Evolutionary conservation across 2,888 invertebrate species (phyloP).

Genomic region (Drosophila rellima): DNA sequence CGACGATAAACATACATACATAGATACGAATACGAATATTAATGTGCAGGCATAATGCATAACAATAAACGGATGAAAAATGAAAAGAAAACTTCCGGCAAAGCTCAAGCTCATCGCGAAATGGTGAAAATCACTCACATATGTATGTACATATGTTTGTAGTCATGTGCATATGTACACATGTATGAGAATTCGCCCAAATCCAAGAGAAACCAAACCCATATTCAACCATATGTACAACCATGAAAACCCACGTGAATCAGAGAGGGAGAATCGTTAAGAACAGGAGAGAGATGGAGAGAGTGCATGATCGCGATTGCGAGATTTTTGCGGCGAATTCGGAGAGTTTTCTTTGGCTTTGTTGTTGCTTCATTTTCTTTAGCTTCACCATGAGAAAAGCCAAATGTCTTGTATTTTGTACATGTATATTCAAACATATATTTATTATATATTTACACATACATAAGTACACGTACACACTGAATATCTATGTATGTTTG

Average conservation of each 20-base stretch:
- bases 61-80: slow-evolving; percentile 65
- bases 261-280: slow-evolving; percentile 65
- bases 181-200: slow-evolving; percentile 7
- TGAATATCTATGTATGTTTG: slow-evolving; percentile 12
- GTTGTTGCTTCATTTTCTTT: slow-evolving; percentile 63
- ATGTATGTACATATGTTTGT: slow-evolving; percentile 6
- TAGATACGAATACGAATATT: slow-evolving; percentile 43
- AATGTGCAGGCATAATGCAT: slow-evolving; percentile 46
- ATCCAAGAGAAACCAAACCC: slow-evolving; percentile 1
- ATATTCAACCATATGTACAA: slow-evolving; percentile 24
- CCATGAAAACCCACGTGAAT: slow-evolving; percentile 75
- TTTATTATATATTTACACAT: slow-evolving; percentile 4
- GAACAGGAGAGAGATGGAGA: slow-evolving; percentile 52
- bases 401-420: slow-evolving; percentile 46
- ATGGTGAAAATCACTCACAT: slow-evolving; percentile 49
- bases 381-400: slow-evolving; percentile 63
- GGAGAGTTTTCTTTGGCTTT: slow-evolving; percentile 63
- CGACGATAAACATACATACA: slow-evolving; percentile 45
- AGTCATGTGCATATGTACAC: slow-evolving; percentile 40
- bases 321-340: slow-evolving; percentile 70
- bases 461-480: slow-evolving; percentile 19
- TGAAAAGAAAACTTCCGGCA: slow-evolving; percentile 77
- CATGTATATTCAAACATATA: slow-evolving; percentile 6
- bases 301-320: slow-evolving; percentile 59
- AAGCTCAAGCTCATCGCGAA: slow-evolving; percentile 65